Conservation (phyloP, 2,888 invertebrate species). For the Hymenopus coronatus region DNA sequence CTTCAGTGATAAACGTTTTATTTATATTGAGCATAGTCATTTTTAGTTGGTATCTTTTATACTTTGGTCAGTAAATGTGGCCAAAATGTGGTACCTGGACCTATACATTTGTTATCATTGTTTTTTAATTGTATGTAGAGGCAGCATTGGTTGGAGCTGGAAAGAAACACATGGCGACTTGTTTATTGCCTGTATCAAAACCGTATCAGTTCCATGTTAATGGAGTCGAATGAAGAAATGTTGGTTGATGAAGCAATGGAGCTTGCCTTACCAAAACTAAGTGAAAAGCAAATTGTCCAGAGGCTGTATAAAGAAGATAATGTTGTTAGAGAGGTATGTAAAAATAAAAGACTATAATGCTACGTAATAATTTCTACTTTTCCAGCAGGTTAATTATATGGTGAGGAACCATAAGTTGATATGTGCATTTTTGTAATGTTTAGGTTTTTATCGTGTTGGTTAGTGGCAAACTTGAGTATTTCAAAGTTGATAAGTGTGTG, state of each 20-base stretch:
- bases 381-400: neutral
- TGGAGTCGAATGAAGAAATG: conserved; percentile 34
- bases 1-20: too few relatives aligned
- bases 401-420: too few relatives aligned
- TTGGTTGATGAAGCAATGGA: conserved; percentile 41
- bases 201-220: conserved; percentile 55
- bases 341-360: neutral
- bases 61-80: too few relatives aligned
- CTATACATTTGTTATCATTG: neutral
- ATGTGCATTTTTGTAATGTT: too few relatives aligned
- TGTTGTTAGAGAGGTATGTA: conserved; percentile 48
- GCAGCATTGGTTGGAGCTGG: conserved; percentile 61
- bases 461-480: too few relatives aligned
- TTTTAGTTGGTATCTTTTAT: too few relatives aligned
- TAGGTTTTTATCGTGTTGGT: too few relatives aligned
- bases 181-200: conserved; percentile 79
- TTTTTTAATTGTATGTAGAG: conserved; percentile 38
- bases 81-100: neutral
- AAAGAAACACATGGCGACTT: conserved; percentile 86
- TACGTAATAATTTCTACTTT: neutral
- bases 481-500: too few relatives aligned
- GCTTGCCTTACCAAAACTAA: conserved; percentile 45
- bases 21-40: too few relatives aligned
- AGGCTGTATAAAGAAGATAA: conserved; percentile 57
- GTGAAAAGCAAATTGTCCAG: conserved; percentile 60